Conservation (phyloP, 2,797 vertebrate species). For the Pangasius sanitwongsei region DNA sequence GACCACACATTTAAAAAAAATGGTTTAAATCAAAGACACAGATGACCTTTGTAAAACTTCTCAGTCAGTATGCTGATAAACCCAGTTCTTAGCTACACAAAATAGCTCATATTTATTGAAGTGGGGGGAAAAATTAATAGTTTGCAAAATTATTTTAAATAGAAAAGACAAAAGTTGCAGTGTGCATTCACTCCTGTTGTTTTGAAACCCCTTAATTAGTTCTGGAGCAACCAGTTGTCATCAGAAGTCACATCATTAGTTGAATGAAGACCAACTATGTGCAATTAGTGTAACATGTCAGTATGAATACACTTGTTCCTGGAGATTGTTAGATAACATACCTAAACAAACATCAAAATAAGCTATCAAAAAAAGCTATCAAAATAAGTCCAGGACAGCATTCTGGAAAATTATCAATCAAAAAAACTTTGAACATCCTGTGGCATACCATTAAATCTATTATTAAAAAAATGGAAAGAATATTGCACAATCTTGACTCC, state of each 20-base stretch:
- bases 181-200: no score
- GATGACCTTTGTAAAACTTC: background rate
- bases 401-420: background rate
- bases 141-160: no score
- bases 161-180: no score
- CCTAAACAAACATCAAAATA: background rate
- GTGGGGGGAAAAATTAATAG: no score
- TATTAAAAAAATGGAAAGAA: no score
- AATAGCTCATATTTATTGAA: no score
- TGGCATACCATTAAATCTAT: no score
- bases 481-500: no score
- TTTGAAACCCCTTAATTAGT: no score
- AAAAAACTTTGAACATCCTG: background rate
- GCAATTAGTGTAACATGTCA: background rate
- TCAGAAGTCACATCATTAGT: no score
- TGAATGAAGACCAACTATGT: background rate
- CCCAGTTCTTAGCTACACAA: background rate
- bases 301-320: background rate
- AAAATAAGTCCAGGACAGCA: background rate
- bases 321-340: background rate
- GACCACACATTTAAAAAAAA: background rate
- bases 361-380: background rate
- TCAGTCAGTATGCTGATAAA: background rate
- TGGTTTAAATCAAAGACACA: background rate
- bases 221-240: no score